Evolutionary conservation across 1,140 invertebrate species (phyloP).

Genomic region (Solen grandis): DNA sequence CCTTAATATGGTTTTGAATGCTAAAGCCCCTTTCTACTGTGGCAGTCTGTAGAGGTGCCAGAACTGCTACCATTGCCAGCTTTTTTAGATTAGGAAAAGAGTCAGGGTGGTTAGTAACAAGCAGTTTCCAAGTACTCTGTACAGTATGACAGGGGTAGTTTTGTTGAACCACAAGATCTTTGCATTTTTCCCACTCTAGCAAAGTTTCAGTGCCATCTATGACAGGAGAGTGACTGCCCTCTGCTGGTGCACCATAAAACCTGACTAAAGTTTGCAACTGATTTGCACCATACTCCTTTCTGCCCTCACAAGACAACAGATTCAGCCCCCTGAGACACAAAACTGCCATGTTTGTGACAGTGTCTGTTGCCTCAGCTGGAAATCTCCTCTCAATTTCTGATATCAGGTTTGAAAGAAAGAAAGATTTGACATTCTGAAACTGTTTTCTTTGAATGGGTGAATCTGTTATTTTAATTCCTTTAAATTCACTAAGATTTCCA

Average conservation of each 20-base stretch:
- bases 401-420: neutral
- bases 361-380: conserved; percentile 6
- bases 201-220: conserved; percentile 13
- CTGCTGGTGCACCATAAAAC: neutral
- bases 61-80: conserved; percentile 17
- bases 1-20: too few species aligned
- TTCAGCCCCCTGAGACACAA: neutral
- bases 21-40: too few species aligned
- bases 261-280: neutral
- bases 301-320: conserved; percentile 5
- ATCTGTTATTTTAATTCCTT: neutral
- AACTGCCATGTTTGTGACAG: conserved; percentile 5
- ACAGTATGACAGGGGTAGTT: conserved; percentile 22
- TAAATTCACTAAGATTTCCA: neutral
- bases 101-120: neutral
- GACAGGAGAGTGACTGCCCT: neutral
- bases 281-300: neutral
- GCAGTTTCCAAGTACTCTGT: conserved; percentile 1
- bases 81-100: conserved; percentile 12
- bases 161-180: conserved; percentile 13
- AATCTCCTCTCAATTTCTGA: conserved; percentile 6
- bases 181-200: conserved; percentile 24
- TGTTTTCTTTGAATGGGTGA: neutral
- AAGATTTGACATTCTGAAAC: neutral
- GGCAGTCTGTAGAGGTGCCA: too few species aligned